phyloP scores from a whole-genome alignment of 2,113 vertebrate genomes.

The Dasyornis broadbenti region DNA sequence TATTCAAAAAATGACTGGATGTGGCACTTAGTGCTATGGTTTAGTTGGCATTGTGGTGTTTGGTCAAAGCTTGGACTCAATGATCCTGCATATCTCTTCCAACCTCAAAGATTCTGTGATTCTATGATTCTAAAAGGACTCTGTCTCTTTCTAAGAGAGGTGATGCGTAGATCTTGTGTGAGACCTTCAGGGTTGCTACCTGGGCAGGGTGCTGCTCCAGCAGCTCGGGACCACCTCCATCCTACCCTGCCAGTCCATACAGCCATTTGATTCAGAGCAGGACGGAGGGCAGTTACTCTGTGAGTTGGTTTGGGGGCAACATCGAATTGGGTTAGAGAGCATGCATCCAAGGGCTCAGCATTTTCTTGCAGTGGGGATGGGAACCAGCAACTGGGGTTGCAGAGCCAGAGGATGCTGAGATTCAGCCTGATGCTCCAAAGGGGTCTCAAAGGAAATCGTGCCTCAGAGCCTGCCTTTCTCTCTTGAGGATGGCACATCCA shows the following conservation, averaged over 20 bases:
- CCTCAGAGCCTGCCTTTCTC: neutral
- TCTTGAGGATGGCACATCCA: neutral
- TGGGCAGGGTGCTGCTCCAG: neutral
- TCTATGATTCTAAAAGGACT: neutral
- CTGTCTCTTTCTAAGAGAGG: neutral
- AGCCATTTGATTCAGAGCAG: neutral
- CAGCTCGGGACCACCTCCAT: neutral
- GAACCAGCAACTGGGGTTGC: neutral
- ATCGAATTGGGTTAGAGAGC: neutral
- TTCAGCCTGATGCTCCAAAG: neutral
- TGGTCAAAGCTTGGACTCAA: neutral
- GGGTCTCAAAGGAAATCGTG: neutral
- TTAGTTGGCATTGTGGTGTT: neutral
- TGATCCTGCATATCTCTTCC: neutral
- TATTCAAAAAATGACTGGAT: neutral
- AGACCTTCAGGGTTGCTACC: neutral
- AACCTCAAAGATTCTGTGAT: neutral
- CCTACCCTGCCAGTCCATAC: neutral
- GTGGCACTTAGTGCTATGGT: neutral
- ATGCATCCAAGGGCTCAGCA: rapidly evolving
- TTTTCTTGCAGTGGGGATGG: neutral
- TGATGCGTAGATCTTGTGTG: neutral
- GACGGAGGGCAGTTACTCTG: neutral
- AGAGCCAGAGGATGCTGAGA: neutral
- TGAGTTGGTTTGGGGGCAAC: neutral